Conservation (phyloP, 1,140 invertebrate genomes). For the Plutomurus gul region DNA sequence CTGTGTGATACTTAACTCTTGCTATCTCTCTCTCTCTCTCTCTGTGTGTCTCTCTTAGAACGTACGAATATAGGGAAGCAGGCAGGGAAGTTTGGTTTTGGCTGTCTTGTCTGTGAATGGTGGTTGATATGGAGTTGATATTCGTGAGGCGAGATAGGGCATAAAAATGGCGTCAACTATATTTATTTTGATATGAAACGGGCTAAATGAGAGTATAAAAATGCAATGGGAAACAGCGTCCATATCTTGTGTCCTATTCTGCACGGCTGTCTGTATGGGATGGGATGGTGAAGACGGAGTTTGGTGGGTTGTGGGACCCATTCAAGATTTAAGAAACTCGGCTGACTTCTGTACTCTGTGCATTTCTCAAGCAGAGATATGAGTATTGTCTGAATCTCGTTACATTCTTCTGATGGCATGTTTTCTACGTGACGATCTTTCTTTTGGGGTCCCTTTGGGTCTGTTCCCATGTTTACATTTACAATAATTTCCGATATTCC, state of each 20-base stretch:
- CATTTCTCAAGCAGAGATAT: constrained; percentile 35
- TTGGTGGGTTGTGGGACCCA: constrained; percentile 13
- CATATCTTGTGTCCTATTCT: constrained; percentile 32
- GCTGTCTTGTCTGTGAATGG: constrained; percentile 6
- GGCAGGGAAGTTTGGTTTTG: neutral
- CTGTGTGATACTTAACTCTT: no score
- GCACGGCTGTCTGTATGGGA: neutral
- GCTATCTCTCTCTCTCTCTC: no score
- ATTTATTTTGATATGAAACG: constrained; percentile 52
- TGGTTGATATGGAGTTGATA: constrained; percentile 30
- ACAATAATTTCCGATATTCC: constrained; percentile 49
- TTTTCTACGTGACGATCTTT: constrained; percentile 44
- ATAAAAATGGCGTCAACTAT: constrained; percentile 54
- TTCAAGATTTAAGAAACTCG: constrained; percentile 20
- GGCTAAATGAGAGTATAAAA: constrained; percentile 54
- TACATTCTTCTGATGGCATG: constrained; percentile 35
- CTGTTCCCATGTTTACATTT: constrained; percentile 48
- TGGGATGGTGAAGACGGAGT: neutral
- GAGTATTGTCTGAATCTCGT: constrained; percentile 41
- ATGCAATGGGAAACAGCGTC: constrained; percentile 51
- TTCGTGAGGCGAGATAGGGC: constrained; percentile 39
- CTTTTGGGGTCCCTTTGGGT: constrained; percentile 43
- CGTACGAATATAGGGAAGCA: neutral
- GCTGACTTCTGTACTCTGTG: neutral
- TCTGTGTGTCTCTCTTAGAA: neutral